phyloP scores from a whole-genome alignment of 2,888 invertebrate genomes.

The Rhyacophila evoluta region DNA sequence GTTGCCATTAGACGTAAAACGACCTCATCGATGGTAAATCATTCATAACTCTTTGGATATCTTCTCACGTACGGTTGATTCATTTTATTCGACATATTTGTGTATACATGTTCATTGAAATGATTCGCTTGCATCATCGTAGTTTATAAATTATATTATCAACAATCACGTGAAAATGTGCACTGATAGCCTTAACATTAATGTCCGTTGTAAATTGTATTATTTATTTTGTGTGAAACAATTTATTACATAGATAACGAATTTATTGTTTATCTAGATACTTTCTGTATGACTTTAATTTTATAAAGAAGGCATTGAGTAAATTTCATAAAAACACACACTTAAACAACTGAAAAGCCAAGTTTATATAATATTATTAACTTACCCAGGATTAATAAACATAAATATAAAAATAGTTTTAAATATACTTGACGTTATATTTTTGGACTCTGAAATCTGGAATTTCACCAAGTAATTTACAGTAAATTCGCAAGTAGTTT shows the following conservation, averaged over 20 bases:
- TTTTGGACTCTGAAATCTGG: too few species aligned
- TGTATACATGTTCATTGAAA: background rate
- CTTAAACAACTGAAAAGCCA: too few species aligned
- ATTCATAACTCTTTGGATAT: background rate
- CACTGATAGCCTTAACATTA: conserved; percentile 18
- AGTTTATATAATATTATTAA: too few species aligned
- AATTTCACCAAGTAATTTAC: too few species aligned
- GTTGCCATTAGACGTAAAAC: background rate
- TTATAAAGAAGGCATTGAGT: too few species aligned
- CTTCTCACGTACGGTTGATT: background rate
- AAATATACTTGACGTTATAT: too few species aligned
- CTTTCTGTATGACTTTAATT: too few species aligned
- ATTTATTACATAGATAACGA: background rate
- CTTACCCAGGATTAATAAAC: too few species aligned
- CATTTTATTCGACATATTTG: background rate
- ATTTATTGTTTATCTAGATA: background rate
- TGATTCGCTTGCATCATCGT: background rate
- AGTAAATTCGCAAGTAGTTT: too few species aligned
- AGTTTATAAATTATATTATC: background rate
- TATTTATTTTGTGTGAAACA: background rate
- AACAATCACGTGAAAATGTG: background rate
- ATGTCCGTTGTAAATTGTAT: too few species aligned
- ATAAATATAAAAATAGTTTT: too few species aligned
- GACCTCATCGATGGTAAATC: background rate
- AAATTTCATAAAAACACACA: too few species aligned